Percentiles rank a stretch among this genome's conserved stretches.
Evolutionary conservation across 2,113 vertebrate species (phyloP).

Genomic region (Philantomba maxwellii): DNA sequence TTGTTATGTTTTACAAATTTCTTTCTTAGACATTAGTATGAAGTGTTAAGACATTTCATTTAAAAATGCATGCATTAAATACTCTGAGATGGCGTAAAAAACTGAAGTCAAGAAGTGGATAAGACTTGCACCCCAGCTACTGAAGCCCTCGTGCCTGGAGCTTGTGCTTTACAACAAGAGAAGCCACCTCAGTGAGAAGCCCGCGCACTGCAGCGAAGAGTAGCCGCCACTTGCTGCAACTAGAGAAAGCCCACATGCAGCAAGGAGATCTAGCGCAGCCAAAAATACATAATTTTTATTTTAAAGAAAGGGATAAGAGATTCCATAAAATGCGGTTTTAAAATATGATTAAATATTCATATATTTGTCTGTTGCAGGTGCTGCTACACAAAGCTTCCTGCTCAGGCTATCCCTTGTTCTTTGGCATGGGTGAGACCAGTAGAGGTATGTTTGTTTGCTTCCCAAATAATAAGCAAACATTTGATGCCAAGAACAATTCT

Average conservation of each 20-base stretch:
- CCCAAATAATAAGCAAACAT: neutral
- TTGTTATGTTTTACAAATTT: neutral
- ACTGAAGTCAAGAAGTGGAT: neutral
- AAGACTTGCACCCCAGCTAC: neutral
- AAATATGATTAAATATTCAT: neutral
- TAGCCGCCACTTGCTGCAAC: neutral
- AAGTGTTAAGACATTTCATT: constrained; percentile 5
- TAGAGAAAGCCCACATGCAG: neutral
- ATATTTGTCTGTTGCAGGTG: constrained; percentile 77
- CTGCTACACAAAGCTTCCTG: constrained; percentile 88
- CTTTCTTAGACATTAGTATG: neutral
- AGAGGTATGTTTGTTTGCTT: constrained; percentile 73
- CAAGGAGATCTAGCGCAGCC: neutral
- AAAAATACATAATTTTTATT: neutral
- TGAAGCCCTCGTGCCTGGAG: neutral
- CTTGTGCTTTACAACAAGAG: neutral
- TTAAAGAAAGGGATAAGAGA: neutral
- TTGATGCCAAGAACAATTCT: neutral
- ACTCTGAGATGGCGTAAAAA: neutral
- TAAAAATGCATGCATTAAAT: neutral
- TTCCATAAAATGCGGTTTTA: neutral
- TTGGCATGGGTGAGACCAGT: constrained; percentile 87
- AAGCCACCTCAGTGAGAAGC: neutral
- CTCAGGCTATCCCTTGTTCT: constrained; percentile 90
- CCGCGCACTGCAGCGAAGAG: neutral